These are phyloP conservation scores for Carabus problematicus DNA, from an alignment of 2,888 invertebrate genomes.

Conservation along the genomic window DNA sequence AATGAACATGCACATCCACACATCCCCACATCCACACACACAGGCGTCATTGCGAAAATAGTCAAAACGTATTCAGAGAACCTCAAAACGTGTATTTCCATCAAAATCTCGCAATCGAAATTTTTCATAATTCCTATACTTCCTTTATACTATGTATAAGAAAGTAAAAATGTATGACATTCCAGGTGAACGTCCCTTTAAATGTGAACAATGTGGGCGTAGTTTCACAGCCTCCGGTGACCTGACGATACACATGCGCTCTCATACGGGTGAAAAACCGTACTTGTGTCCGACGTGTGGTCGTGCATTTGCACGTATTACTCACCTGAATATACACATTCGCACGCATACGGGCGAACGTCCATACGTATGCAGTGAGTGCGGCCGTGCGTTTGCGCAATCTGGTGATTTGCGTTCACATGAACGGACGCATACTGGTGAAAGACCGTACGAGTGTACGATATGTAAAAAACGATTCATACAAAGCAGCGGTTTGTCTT, in stretches of 20 bases:
- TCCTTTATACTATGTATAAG: no score
- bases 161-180: no score
- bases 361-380: conserved; percentile 47
- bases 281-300: conserved; percentile 54
- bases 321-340: conserved; percentile 49
- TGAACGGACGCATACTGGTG: conserved; percentile 46
- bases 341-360: conserved; percentile 53
- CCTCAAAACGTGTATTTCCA: no score
- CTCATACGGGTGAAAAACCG: conserved; percentile 56
- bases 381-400: conserved; percentile 48
- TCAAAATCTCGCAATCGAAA: no score
- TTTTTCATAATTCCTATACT: no score
- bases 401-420: conserved; percentile 48
- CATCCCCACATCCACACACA: no score
- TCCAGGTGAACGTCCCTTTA: conserved; percentile 42
- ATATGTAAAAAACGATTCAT: conserved; percentile 48
- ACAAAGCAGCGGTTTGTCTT: conserved; percentile 47
- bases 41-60: no score
- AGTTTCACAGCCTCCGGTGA: conserved; percentile 52
- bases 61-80: no score
- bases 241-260: conserved; percentile 55
- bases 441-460: conserved; percentile 46
- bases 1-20: no score
- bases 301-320: conserved; percentile 49
- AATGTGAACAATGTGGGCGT: conserved; percentile 58